Percentiles rank a stretch among this genome's conserved stretches.
Conservation (phyloP, 2,888 invertebrate genomes). For the Octonoba sinensis region DNA sequence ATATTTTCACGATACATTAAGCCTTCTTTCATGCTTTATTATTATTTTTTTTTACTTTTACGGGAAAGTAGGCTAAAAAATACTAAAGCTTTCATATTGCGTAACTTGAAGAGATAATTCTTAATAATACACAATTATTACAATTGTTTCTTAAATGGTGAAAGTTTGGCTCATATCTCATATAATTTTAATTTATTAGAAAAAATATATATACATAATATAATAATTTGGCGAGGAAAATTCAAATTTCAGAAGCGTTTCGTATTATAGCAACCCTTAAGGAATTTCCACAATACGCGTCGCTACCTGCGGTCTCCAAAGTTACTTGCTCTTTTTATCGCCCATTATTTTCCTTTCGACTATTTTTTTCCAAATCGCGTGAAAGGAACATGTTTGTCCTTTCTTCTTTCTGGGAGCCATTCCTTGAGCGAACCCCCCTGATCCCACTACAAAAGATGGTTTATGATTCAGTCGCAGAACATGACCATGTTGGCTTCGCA, state of each 20-base stretch:
- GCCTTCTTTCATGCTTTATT: too few species aligned
- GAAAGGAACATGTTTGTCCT: slow-evolving; percentile 48
- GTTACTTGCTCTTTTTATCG: slow-evolving; percentile 45
- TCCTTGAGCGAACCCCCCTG: slow-evolving; percentile 2
- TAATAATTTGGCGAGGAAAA: not conserved
- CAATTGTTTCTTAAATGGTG: too few species aligned
- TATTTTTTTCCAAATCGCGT: slow-evolving; percentile 46
- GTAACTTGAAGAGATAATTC: not conserved
- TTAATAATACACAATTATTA: too few species aligned
- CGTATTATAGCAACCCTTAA: too few species aligned
- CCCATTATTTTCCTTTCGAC: slow-evolving; percentile 31
- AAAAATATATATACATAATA: not conserved
- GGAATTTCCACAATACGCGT: not conserved
- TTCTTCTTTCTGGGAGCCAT: slow-evolving; percentile 1
- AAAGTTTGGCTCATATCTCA: not conserved
- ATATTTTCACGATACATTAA: too few species aligned
- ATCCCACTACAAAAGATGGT: slow-evolving; percentile 31
- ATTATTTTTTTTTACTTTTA: too few species aligned
- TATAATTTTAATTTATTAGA: not conserved
- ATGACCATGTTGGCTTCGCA: slow-evolving; percentile 44
- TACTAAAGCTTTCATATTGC: not conserved
- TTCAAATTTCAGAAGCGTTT: too few species aligned
- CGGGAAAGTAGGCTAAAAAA: too few species aligned
- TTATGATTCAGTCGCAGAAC: slow-evolving; percentile 51
- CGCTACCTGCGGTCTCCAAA: slow-evolving; percentile 33